Base-by-base conservation (phyloP, 2,797 vertebrate species). In the Pseudochaenichthys georgianus region DNA sequence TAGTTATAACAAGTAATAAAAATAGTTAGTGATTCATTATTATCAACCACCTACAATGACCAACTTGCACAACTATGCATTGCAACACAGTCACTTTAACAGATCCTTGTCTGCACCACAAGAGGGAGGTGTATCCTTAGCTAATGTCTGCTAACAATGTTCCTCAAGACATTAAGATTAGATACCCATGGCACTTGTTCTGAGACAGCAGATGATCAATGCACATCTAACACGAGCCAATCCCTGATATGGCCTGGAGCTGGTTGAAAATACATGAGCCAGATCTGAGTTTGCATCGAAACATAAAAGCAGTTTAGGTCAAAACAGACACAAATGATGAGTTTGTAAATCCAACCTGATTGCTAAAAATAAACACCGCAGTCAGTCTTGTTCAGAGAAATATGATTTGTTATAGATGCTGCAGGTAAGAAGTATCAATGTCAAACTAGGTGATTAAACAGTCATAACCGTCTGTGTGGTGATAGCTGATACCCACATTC, bases 101-200 rank as follows among this genome's bases (percentile, higher is more conserved):
- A 46, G n/a, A 31, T 21, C n/a, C 42, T 64, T 23, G 2, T 59
- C 64, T 52, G 55, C 8, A 46, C 84, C 90, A 86, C 88, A 78
- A 85, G 87, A 84, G 87, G 91, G 83, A 47, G 81, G 19, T 81
- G 63, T 83, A 51, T 31, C 55, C 66, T 52, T 45, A 46, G 54
- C 15, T 48, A 34, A 50, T 9, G 28, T 48, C 15, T 17, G 9
- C n/a, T 47, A 47, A 31, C 55, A 31, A 21, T 10, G 31, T 70
- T 66, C 5, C 48, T 31, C 13, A 3, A 70, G 4, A 58, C 21
- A 16, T 41, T 15, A 10, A 64, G 57, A 28, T 28, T 28, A 28
- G 23, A 68, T 59, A 70, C 60, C 54, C 58, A 53, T 5, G 13
- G 13, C 46, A 17, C 19, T 8, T 23, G 4, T 13, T 45, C 21